These are phyloP conservation scores for Meloidogyne hapla DNA, from an alignment of 1,140 invertebrate genomes.

Conservation along the genomic window DNA sequence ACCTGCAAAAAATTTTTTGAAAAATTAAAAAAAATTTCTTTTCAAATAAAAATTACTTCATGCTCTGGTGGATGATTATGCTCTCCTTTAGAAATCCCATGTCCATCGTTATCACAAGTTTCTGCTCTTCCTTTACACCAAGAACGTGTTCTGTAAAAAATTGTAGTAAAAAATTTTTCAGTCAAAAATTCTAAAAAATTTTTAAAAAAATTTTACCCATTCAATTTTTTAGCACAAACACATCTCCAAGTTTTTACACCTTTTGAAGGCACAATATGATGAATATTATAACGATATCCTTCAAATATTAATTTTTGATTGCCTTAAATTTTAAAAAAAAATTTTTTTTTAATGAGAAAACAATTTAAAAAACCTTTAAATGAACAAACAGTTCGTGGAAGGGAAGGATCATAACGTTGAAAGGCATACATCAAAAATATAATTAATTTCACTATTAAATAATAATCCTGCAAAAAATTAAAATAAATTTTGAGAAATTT, in stretches of 20 bases:
- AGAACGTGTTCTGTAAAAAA: background rate
- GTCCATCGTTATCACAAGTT: conserved; percentile 52
- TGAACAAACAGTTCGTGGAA: conserved; percentile 52
- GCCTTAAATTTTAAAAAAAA: conserved; percentile 28
- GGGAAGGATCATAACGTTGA: conserved; percentile 43
- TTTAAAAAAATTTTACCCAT: conserved; percentile 25
- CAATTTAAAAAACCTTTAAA: conserved; percentile 45
- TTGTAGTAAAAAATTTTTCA: background rate
- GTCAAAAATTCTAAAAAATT: background rate
- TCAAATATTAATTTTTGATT: conserved; percentile 57
- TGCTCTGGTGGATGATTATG: conserved; percentile 53
- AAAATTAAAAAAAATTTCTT: background rate
- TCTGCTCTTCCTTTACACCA: conserved; percentile 43
- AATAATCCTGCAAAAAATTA: background rate
- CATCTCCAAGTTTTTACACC: conserved; percentile 56
- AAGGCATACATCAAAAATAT: conserved; percentile 44
- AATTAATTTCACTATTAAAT: background rate
- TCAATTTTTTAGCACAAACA: conserved; percentile 56
- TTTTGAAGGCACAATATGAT: conserved; percentile 51
- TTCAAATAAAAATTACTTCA: conserved; percentile 22
- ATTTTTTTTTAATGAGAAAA: background rate
- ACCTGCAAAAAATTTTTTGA: background rate
- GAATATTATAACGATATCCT: conserved; percentile 55
- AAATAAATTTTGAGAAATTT: background rate
- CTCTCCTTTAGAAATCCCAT: conserved; percentile 51